Evolutionary conservation across 2,113 vertebrate species (phyloP).

Genomic region (Ageneiosus marmoratus): DNA sequence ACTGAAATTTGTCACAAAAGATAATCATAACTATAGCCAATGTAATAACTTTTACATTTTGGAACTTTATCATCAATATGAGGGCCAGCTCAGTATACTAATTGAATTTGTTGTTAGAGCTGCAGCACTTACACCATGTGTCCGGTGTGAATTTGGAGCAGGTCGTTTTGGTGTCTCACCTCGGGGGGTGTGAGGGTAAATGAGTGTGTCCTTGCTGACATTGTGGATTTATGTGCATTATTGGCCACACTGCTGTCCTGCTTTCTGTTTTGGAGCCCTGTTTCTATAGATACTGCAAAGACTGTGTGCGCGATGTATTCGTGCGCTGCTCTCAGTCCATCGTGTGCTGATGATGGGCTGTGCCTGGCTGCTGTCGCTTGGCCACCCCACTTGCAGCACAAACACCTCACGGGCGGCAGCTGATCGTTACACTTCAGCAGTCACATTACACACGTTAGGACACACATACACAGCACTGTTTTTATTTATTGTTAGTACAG

Average conservation of each 20-base stretch:
- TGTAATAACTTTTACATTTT: background rate
- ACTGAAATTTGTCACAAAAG: background rate
- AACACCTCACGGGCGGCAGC: slow-evolving; percentile 62
- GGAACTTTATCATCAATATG: background rate
- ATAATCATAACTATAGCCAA: background rate
- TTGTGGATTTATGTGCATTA: background rate
- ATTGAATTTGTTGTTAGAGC: background rate
- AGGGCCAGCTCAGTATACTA: background rate
- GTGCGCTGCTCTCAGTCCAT: slow-evolving; percentile 60
- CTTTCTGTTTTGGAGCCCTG: slow-evolving; percentile 40
- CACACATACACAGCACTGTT: background rate
- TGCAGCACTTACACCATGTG: background rate
- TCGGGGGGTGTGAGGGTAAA: no score
- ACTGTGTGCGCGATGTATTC: slow-evolving; percentile 38
- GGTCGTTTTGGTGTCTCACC: no score
- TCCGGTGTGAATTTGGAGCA: background rate
- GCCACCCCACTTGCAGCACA: slow-evolving; percentile 87
- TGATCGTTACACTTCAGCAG: slow-evolving; percentile 29
- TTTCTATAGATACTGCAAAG: slow-evolving; percentile 10
- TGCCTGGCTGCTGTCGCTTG: slow-evolving; percentile 94
- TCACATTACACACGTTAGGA: background rate
- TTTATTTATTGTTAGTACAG: no score
- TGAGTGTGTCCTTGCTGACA: background rate
- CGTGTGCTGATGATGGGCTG: slow-evolving; percentile 90
- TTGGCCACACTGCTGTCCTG: background rate